Conservation (phyloP, 2,113 vertebrate species). For the Tragelaphus scriptus region DNA sequence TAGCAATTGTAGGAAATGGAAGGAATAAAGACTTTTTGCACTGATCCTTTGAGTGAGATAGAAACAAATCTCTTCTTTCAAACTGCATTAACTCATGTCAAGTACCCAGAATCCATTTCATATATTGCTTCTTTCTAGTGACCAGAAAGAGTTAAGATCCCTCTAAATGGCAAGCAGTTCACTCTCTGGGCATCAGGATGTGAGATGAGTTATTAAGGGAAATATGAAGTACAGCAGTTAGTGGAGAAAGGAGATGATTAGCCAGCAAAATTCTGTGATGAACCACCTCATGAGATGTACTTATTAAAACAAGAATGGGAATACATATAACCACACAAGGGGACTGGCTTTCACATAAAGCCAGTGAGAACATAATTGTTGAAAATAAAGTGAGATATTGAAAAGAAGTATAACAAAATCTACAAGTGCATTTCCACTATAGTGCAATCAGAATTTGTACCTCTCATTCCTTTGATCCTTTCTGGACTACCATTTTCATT, state of each 20-base stretch:
- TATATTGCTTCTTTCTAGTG: slow-evolving; percentile 60
- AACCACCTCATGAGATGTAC: not conserved
- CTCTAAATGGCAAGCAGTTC: slow-evolving; percentile 36
- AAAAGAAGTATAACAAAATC: not conserved
- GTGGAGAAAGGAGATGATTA: not conserved
- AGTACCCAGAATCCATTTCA: slow-evolving; percentile 64
- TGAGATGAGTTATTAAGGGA: slow-evolving; percentile 7
- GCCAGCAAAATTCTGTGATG: not conserved
- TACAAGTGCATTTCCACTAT: not conserved
- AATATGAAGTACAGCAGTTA: not conserved
- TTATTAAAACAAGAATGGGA: not conserved
- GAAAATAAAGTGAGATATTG: not conserved
- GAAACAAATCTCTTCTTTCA: slow-evolving; percentile 68
- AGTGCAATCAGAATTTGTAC: not conserved
- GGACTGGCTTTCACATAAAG: not conserved
- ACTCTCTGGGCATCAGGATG: not conserved
- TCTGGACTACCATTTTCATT: not conserved
- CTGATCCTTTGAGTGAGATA: slow-evolving; percentile 61
- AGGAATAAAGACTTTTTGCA: slow-evolving; percentile 54
- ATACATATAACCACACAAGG: not conserved
- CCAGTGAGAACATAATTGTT: not conserved
- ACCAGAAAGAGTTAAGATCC: slow-evolving; percentile 63
- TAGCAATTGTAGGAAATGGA: slow-evolving; percentile 59
- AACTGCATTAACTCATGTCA: slow-evolving; percentile 65
- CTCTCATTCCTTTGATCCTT: not conserved